Base-by-base conservation (phyloP, 1,140 invertebrate genomes). In the Hyles vespertilio region DNA sequence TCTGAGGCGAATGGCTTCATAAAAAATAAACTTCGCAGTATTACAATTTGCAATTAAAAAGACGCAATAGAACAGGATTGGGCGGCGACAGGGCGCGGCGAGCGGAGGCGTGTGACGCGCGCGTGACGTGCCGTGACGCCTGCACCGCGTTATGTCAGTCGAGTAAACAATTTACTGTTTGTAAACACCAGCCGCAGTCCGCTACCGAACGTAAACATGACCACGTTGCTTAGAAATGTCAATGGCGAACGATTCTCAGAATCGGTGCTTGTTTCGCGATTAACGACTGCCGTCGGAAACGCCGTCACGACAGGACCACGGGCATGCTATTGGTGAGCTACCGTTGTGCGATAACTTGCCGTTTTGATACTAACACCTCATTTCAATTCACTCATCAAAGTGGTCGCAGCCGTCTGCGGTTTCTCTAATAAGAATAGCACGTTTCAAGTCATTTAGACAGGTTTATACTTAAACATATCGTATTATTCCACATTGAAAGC, bases 101-200 rank as follows among this genome's bases (percentile, higher is more conserved):
- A 32, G 61, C 63, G 63, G 63, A 54, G 63, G 63, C 59, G 60
- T 50, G 56, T 76, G 78, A 79, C 75, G 75, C 65, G 54, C 51
- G 34, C 57, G 66, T 82, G 78, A 82, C 78, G 78, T 56, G 58
- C 36, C 64, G 60, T 77, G 75, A 78, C 79, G 79, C 69, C 59
- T 70, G 69, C 71, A 71, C 43, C 69, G 53, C 63, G 70, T 64
- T 53, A 63, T 76, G 72, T 69, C 73, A 71, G 61, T 49, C 52
- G 69, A 69, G 77, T 80, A 79, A 83, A 83, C 79, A 84, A 75
- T 78, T 76, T 77, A 69, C 62, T 87, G 81, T 87, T 87, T 82
- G 80, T 83, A 84, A 87, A 87, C 84, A 85, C 53, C 47, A 50
- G 56, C 70, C 68, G 60, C 59, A 51, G 64, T 54, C 66, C 72